These are phyloP conservation scores for Drosophila kambysellisi DNA, from an alignment of 2,888 invertebrate species.

Conservation along the genomic window DNA sequence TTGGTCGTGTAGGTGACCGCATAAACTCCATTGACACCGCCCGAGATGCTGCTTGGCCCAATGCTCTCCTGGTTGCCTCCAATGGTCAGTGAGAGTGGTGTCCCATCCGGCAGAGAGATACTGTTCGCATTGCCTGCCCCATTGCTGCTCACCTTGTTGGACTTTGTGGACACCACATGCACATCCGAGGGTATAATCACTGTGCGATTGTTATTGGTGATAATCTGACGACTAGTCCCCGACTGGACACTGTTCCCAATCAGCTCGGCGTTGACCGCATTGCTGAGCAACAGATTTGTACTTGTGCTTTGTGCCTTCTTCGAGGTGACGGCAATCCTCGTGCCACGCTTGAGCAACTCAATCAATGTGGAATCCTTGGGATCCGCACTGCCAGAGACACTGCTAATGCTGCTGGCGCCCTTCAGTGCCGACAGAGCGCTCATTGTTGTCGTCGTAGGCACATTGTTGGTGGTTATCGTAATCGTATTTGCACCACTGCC, in stretches of 20 bases:
- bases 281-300: constrained; percentile 86
- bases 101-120: constrained; percentile 81
- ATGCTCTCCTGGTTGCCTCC: constrained; percentile 78
- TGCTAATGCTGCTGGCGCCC: constrained; percentile 66
- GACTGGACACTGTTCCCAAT: constrained; percentile 50
- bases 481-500: constrained; percentile 78
- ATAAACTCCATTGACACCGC: constrained; percentile 87
- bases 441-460: constrained; percentile 71
- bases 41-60: constrained; percentile 58
- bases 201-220: constrained; percentile 84
- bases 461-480: constrained; percentile 76
- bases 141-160: constrained; percentile 54
- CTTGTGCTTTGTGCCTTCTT: constrained; percentile 89
- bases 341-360: constrained; percentile 90
- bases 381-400: constrained; percentile 82
- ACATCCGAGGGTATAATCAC: constrained; percentile 83
- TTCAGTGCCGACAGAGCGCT: constrained; percentile 72
- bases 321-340: constrained; percentile 88
- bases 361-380: constrained; percentile 91
- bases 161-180: constrained; percentile 79
- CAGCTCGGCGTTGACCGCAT: constrained; percentile 87
- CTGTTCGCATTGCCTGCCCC: constrained; percentile 48
- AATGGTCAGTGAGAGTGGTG: constrained; percentile 84
- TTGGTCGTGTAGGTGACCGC: constrained; percentile 87
- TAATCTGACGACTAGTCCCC: constrained; percentile 86